Percentiles rank a stretch among this genome's conserved stretches.
phyloP scores from a whole-genome alignment of 2,113 vertebrate species.

The Pantherophis guttatus region DNA sequence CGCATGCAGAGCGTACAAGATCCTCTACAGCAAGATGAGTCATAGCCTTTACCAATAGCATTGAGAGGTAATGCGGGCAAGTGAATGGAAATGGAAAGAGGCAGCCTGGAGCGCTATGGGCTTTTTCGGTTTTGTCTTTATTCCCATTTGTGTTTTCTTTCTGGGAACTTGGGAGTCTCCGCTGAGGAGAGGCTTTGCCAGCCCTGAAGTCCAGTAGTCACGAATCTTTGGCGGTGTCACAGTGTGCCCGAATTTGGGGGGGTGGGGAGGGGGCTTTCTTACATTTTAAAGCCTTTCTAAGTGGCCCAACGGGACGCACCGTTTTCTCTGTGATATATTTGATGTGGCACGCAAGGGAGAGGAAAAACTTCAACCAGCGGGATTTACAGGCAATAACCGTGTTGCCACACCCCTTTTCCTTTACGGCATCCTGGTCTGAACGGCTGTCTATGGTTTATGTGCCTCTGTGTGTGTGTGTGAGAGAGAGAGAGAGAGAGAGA shows the following conservation, averaged over 20 bases:
- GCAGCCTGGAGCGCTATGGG: rapidly evolving
- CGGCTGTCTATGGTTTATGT: constrained; percentile 14
- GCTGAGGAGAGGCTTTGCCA: background rate
- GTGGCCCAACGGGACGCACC: background rate
- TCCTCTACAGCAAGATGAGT: constrained; percentile 44
- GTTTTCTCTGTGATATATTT: background rate
- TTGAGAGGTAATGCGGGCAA: background rate
- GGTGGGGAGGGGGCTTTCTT: rapidly evolving
- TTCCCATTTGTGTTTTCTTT: constrained; percentile 10
- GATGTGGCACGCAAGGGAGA: background rate
- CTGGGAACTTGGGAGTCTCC: background rate
- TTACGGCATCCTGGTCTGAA: constrained; percentile 8
- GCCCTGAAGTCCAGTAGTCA: background rate
- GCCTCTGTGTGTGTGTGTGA: background rate
- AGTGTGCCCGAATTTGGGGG: no score
- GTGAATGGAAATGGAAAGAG: constrained; percentile 8
- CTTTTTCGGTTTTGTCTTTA: background rate
- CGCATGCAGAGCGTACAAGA: constrained; percentile 33
- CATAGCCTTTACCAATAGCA: constrained; percentile 8
- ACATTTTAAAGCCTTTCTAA: background rate
- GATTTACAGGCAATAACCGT: constrained; percentile 8
- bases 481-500: background rate
- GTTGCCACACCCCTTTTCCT: constrained; percentile 42
- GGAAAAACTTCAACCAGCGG: background rate
- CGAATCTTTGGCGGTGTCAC: background rate